Conservation (phyloP, 2,888 invertebrate species). For the Cremastinae sp. region DNA sequence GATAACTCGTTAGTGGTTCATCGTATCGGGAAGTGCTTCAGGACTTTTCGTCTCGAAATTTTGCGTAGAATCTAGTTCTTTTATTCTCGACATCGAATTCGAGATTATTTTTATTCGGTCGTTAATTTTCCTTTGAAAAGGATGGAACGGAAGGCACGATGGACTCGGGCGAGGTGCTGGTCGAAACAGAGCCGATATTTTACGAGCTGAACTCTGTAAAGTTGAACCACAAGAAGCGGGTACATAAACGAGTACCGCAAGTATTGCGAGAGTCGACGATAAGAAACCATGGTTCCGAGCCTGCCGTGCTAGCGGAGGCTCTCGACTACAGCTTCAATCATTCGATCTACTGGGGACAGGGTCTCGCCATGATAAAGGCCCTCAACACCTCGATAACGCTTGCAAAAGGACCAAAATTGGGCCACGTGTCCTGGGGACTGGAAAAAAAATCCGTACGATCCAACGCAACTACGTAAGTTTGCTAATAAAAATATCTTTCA, state of each 20-base stretch:
- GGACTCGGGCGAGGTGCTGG: slow-evolving; percentile 86
- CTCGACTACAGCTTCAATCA: slow-evolving; percentile 88
- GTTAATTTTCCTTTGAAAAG: slow-evolving; percentile 64
- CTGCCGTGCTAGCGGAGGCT: slow-evolving; percentile 87
- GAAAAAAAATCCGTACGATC: slow-evolving; percentile 82
- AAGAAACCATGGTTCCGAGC: slow-evolving; percentile 81
- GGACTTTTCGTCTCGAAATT: too few species aligned
- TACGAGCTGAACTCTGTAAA: slow-evolving; percentile 88
- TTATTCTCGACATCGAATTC: too few species aligned
- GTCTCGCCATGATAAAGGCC: slow-evolving; percentile 87
- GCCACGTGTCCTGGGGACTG: slow-evolving; percentile 87
- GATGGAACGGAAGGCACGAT: slow-evolving; percentile 69
- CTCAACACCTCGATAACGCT: slow-evolving; percentile 85
- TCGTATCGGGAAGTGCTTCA: too few species aligned
- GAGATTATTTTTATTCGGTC: slow-evolving; percentile 14
- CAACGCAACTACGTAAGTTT: slow-evolving; percentile 81
- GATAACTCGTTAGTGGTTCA: too few species aligned
- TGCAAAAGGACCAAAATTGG: slow-evolving; percentile 83
- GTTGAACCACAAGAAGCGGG: slow-evolving; percentile 82
- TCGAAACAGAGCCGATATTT: slow-evolving; percentile 89
- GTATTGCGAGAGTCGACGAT: slow-evolving; percentile 80
- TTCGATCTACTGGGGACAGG: slow-evolving; percentile 90
- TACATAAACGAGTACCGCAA: slow-evolving; percentile 75
- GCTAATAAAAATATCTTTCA: too few species aligned
- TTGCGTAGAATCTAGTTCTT: too few species aligned